Conservation (phyloP, 2,888 invertebrate genomes). For the Pheosia tremula region DNA sequence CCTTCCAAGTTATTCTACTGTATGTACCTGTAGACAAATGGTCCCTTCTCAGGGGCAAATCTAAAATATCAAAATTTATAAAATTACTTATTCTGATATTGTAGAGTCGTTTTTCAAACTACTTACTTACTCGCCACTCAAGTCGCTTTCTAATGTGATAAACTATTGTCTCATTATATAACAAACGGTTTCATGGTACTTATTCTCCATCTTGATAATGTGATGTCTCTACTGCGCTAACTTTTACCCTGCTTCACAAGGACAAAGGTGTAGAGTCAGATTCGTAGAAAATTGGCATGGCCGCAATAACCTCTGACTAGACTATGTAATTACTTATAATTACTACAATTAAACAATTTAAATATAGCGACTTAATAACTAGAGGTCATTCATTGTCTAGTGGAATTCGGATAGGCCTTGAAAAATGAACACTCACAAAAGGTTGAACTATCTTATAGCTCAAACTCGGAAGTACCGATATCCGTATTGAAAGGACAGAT, state of each 20-base stretch:
- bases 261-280: too few species aligned
- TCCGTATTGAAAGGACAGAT: conserved; percentile 2
- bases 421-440: not conserved
- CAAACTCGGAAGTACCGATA: conserved; percentile 3
- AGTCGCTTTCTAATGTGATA: too few species aligned
- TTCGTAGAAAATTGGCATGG: too few species aligned
- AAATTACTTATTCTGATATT: not conserved
- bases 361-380: not conserved
- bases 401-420: not conserved
- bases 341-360: not conserved
- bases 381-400: not conserved
- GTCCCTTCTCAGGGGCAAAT: conserved; percentile 20
- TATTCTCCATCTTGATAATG: too few species aligned
- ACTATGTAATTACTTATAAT: too few species aligned
- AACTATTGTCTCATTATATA: too few species aligned
- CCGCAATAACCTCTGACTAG: too few species aligned
- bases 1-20: too few species aligned
- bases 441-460: not conserved
- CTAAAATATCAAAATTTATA: conserved; percentile 5
- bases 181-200: too few species aligned
- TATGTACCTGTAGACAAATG: not conserved
- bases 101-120: not conserved
- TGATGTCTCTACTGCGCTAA: too few species aligned
- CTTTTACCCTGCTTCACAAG: too few species aligned
- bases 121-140: too few species aligned